A percentile compares a stretch with the other conserved stretches of the same genome.
phyloP scores from a whole-genome alignment of 2,797 vertebrate genomes.

The Rhodeus uyekii region DNA sequence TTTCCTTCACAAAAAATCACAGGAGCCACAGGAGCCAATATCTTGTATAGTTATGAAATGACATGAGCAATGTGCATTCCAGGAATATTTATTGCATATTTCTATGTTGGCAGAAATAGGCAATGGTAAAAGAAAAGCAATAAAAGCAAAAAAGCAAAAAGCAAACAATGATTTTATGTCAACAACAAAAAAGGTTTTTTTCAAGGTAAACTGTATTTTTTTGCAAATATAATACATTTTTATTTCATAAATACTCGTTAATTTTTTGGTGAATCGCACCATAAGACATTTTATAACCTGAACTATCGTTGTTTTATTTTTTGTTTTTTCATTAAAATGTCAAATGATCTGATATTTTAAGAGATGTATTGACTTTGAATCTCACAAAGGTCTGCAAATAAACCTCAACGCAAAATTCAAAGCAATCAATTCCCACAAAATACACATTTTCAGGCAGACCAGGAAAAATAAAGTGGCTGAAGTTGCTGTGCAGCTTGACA shows the following conservation, averaged over 20 bases:
- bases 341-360: background rate
- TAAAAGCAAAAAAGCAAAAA: too few species aligned
- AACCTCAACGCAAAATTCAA: constrained; percentile 5
- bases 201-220: background rate
- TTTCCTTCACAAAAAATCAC: background rate
- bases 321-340: background rate
- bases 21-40: background rate
- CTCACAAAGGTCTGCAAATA: background rate
- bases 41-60: background rate
- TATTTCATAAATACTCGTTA: background rate
- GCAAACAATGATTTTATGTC: background rate
- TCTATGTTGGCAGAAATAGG: background rate
- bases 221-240: background rate
- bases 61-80: background rate
- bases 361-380: constrained; percentile 1
- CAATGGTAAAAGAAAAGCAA: background rate
- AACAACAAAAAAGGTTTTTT: background rate
- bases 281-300: background rate
- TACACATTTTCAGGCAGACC: background rate
- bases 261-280: background rate
- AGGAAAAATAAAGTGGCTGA: background rate
- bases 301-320: background rate
- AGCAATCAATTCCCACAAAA: background rate
- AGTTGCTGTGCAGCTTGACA: background rate
- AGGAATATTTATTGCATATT: background rate